Base-by-base conservation (phyloP, 2,113 vertebrate genomes). In the Mesembrinibis cayennensis region DNA sequence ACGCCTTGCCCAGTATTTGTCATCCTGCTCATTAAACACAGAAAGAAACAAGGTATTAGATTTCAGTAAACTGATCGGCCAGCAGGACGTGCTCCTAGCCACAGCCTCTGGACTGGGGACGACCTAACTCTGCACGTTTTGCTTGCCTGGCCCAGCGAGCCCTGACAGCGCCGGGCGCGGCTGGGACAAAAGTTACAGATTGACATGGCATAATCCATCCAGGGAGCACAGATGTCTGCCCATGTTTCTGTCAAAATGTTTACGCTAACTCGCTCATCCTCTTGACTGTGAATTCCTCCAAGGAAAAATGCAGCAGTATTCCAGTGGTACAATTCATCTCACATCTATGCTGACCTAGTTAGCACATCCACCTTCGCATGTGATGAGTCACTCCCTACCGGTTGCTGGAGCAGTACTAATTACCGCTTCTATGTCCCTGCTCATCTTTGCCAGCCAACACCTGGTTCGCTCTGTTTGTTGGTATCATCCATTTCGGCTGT, bases 1-100 rank as follows among this genome's bases (percentile, higher is more conserved):
- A 95, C 99, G 99, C 85, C 99, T 97, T 6, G 99, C 99, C 99
- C 99, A 99, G 98, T 99, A 99, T 95, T 97, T 99, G 97, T 99
- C 99, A 58, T 99, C 99, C 99, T 99, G 98, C 98, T 99, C 98
- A 96, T 97, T 94, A 97, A 96, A 97, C 92, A 97, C 97, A 98
- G 88, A 90, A 25, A 95, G 82, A 95, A 79, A 72, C 45, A 22
- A 83, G 88, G 22, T 69, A 89, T 98, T 98, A 98, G 97, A 98
- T 95, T 98, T 97, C 85, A 63, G 95, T 30, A 76, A 49, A 16
- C 22, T 0, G 26, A 76, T 55, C 16, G 4, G 55, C 21, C 69
- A 6, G 27, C 7, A 1, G 38, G 63, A 80, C 8, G 4, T 4
- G 30, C 69, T 55, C 58, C 22, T 6, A 4, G 36, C 23, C 15